Evolutionary conservation across 2,888 invertebrate genomes (phyloP).

Genomic region (Gisinianus flammeolus): DNA sequence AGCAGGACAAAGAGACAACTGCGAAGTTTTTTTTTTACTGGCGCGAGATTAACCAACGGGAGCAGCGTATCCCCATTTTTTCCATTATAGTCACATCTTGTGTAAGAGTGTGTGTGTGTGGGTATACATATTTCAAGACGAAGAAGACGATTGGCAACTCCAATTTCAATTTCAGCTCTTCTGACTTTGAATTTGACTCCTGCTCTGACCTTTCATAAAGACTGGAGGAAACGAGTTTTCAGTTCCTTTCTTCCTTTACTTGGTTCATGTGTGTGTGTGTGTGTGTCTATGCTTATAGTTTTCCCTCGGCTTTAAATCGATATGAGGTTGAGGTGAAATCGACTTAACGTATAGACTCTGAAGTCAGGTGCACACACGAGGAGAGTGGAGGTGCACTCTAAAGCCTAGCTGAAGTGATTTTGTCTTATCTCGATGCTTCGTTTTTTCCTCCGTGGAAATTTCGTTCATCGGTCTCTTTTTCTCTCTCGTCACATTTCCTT

Average conservation of each 20-base stretch:
- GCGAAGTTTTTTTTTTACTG: no score
- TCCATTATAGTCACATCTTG: no score
- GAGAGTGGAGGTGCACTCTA: background rate
- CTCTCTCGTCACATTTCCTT: background rate
- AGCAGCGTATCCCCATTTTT: no score
- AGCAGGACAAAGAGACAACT: no score
- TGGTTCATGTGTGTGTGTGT: background rate
- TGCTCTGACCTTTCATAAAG: background rate
- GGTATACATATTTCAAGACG: no score
- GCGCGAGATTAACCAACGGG: no score
- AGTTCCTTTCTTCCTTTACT: background rate
- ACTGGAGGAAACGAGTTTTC: background rate
- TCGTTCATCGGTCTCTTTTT: background rate
- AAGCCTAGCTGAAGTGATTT: conserved; percentile 13
- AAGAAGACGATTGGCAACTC: background rate
- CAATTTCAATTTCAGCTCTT: no score
- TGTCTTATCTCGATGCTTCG: conserved; percentile 24
- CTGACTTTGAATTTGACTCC: background rate
- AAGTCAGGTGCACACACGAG: background rate
- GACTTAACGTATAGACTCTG: background rate
- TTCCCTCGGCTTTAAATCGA: background rate
- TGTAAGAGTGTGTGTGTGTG: no score
- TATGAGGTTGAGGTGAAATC: conserved; percentile 6
- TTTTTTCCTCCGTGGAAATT: conserved; percentile 6
- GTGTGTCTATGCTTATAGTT: background rate